phyloP scores from a whole-genome alignment of 2,797 vertebrate species.

The Danio kyathit region DNA sequence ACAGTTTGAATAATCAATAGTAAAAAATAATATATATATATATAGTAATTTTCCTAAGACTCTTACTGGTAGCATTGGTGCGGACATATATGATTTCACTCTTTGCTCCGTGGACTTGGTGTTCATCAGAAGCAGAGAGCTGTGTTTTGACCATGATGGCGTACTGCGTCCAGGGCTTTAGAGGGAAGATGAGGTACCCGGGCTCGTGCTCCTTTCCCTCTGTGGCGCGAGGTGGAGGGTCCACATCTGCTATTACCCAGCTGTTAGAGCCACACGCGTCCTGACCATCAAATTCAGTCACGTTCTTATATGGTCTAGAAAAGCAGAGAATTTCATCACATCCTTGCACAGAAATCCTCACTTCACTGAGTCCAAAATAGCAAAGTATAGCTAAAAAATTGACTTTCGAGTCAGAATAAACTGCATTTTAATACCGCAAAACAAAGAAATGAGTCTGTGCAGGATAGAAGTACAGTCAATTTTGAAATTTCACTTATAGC shows the following conservation, averaged over 20 bases:
- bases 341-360: not conserved
- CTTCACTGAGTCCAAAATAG: not conserved
- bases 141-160: conserved; percentile 97
- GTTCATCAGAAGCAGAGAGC: conserved; percentile 92
- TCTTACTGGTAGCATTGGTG: conserved; percentile 93
- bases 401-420: not conserved
- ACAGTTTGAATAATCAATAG: not conserved
- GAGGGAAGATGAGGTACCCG: conserved; percentile 86
- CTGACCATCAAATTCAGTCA: conserved; percentile 98
- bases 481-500: not conserved
- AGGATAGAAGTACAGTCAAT: no score
- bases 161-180: conserved; percentile 98
- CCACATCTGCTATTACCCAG: conserved; percentile 96
- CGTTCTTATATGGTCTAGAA: conserved; percentile 89
- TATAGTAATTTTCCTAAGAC: not conserved
- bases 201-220: conserved; percentile 85
- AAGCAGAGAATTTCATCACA: not conserved
- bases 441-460: not conserved
- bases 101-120: conserved; percentile 93
- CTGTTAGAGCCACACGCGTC: conserved; percentile 98
- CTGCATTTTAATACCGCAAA: not conserved
- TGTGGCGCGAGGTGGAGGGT: conserved; percentile 84
- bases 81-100: conserved; percentile 95
- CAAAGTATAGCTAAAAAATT: not conserved
- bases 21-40: not conserved